Percentiles rank a stretch among this genome's conserved stretches.
phyloP scores from a whole-genome alignment of 2,797 vertebrate genomes.

The Pseudotriccus pelzelni region DNA sequence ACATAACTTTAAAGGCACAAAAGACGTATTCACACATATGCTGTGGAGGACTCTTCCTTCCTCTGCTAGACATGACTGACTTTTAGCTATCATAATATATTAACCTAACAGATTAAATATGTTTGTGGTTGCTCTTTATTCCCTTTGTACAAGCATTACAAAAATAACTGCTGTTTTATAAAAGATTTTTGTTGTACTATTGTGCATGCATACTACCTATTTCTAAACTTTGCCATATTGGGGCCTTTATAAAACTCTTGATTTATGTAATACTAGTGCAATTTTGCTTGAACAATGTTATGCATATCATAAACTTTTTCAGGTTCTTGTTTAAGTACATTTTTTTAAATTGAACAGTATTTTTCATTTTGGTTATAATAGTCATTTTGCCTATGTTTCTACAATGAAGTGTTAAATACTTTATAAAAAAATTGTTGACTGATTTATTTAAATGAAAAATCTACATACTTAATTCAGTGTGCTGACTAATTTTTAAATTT shows the following conservation, averaged over 20 bases:
- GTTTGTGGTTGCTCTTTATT: conserved; percentile 82
- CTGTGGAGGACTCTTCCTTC: conserved; percentile 72
- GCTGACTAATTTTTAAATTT: conserved; percentile 73
- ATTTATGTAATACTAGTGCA: conserved; percentile 83
- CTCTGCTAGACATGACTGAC: conserved; percentile 77
- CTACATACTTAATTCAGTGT: conserved; percentile 75
- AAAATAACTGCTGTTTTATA: conserved; percentile 82
- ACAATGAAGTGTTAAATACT: conserved; percentile 82
- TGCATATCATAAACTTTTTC: conserved; percentile 81
- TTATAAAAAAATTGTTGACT: conserved; percentile 80
- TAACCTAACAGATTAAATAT: conserved; percentile 82
- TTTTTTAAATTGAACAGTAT: conserved; percentile 81
- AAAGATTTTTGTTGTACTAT: conserved; percentile 83
- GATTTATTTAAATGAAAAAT: conserved; percentile 80
- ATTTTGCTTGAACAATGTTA: conserved; percentile 83
- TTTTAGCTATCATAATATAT: conserved; percentile 81
- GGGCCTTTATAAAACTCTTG: conserved; percentile 84
- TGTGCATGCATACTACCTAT: conserved; percentile 87
- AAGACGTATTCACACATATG: conserved; percentile 72
- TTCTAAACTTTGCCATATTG: conserved; percentile 85
- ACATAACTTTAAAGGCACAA: conserved; percentile 83
- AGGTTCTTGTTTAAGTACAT: conserved; percentile 81
- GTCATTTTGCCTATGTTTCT: conserved; percentile 83
- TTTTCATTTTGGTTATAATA: conserved; percentile 82
- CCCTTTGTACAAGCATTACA: conserved; percentile 83